Base-by-base conservation (phyloP, 2,797 vertebrate species). In the Urosaurus nigricauda region DNA sequence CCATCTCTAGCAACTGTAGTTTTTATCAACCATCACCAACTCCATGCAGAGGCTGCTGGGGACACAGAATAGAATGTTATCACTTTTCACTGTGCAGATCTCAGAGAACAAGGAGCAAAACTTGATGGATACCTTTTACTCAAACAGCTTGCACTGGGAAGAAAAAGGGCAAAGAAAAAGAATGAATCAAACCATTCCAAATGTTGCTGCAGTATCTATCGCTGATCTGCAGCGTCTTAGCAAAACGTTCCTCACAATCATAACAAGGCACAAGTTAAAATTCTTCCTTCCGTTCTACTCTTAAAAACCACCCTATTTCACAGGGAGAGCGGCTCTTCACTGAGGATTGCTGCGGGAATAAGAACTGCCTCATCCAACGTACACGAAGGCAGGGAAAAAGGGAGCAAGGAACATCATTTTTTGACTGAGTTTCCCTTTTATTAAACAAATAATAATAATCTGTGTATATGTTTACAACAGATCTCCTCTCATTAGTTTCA, bases 31-130 rank as follows among this genome's bases (percentile, higher is more conserved):
- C 26, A 32, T 14, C 19, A 26, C 51, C 65, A 58, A 11, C n/a
- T 82, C 68, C 58, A 4, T 74, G 19, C 43, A 53, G 60, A 53
- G 16, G n/a, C 9, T 86, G n/a, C 5, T 86, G 60, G 7, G 32
- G 17, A 65, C 53, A 32, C 21, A 68, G 32, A 8, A 79, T 4
- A 68, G 37, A 13, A 51, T 24, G 13, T n/a, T 70, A 47, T 65
- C 21, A 9, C 5, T 24, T 79, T 56, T 71, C 65, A 40, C 32
- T 87, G 17, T 56, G 35, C 40, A 29, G 5, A 21, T 68, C 60
- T n/a, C 85, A 51, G 0, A 65, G 71, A 86, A 73, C n/a, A 81
- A 87, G 86, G n/a, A 81, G 43, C 29, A 13, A 81, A 73, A 29
- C 32, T 7, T 43, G 51, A 73, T 32, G 32, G 35, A 29, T 70